Evolutionary conservation across 1,140 invertebrate genomes (phyloP), one percentile per base, ranked within the genome.

Genomic region (Stratiolaelaps scimitus): DNA sequence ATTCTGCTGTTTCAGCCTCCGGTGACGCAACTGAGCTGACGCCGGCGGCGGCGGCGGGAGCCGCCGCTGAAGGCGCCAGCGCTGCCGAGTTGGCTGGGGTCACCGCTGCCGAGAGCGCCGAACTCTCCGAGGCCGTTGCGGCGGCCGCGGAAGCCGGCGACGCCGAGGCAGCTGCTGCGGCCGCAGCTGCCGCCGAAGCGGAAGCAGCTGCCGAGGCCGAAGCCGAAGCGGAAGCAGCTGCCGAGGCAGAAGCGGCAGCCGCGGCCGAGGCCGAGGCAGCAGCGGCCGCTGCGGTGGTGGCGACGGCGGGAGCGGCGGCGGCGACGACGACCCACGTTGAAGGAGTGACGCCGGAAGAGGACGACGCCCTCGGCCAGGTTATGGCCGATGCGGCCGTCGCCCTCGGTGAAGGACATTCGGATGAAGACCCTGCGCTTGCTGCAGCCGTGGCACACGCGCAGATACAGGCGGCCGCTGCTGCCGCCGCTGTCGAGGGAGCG

Each of bases 191-290:
- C n/a, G 73, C 69, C 13, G 34, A 1, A 19, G 82, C 83, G 70
- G 82, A 82, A 2, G 83, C 82, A 1, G 71, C 84, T 7, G 82
- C 83, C 17, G 82, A 82, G 1, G 72, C 83, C 7, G 82, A 82
- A 29, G 82, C 82, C 10, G 83, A 84, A 72, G 82, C 82, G 29
- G 82, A 82, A 15, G 71, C 84, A 0, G 80, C 83, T 29, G 81
- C 82, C 71, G 81, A 81, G 0, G 67, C 67, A 43, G 67, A 68
- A 20, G 73, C 69, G 15, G 34, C 26, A 19, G 34, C 28, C n/a
- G 44, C 28, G 44, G 28, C 28, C 66, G 43, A 60, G 26, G 44
- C 70, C 19, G 67, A 67, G 23, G 69, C 70, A 23, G 66, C 65
- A 53, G 44, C 69, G 20, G 43, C 68, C 20, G 56, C 70, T 53